Evolutionary conservation across 2,888 invertebrate genomes (phyloP).

Genomic region (Teinopalpus imperialis): DNA sequence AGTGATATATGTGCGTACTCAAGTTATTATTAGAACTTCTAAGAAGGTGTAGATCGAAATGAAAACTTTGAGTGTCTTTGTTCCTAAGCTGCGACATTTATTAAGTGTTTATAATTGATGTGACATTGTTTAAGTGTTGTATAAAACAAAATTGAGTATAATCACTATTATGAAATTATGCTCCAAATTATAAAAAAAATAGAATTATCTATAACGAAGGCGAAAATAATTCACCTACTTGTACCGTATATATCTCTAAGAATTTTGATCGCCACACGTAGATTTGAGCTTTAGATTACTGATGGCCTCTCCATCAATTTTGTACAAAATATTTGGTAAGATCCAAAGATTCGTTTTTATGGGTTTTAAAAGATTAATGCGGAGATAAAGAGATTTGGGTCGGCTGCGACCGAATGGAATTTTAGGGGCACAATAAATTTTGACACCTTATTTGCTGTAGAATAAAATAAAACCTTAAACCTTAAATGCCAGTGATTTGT

Average conservation of each 20-base stretch:
- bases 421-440: constrained; percentile 66
- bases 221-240: constrained; percentile 54
- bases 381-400: constrained; percentile 73
- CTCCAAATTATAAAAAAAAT: too few relatives aligned
- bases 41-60: constrained; percentile 33
- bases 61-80: constrained; percentile 28
- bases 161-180: too few relatives aligned
- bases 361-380: constrained; percentile 73
- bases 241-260: constrained; percentile 75
- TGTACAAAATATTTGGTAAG: constrained; percentile 76
- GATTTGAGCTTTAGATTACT: constrained; percentile 68
- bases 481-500: constrained; percentile 17
- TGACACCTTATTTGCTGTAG: constrained; percentile 54
- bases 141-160: too few relatives aligned
- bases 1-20: constrained; percentile 61
- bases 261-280: constrained; percentile 71
- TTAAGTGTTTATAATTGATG: too few relatives aligned
- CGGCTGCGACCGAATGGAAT: constrained; percentile 53
- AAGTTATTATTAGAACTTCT: constrained; percentile 57
- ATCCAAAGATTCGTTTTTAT: constrained; percentile 75
- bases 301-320: constrained; percentile 74
- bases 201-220: background rate
- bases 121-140: too few relatives aligned
- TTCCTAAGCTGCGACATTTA: too few relatives aligned
- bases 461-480: constrained; percentile 34